Conservation (phyloP, 2,888 invertebrate species). For the Drosophila kambysellisi region DNA sequence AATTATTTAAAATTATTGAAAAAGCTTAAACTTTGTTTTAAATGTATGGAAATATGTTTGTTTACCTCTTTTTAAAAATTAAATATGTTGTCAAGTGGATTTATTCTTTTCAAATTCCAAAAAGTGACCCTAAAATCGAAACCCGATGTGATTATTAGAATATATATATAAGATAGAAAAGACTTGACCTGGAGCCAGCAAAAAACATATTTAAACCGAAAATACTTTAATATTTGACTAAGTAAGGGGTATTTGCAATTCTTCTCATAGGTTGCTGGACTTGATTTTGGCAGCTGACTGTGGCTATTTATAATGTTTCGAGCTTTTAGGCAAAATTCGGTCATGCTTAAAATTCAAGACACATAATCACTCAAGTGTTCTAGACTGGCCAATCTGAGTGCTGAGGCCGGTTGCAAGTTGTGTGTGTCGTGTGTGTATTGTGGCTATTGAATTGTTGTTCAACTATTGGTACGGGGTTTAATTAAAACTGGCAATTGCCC, state of each 20-base stretch:
- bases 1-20: not conserved
- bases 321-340: not conserved
- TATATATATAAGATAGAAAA: too few relatives aligned
- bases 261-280: not conserved
- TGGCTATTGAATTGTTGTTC: constrained; percentile 23
- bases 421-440: constrained; percentile 10
- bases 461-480: constrained; percentile 46
- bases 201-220: not conserved
- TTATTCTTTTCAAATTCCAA: not conserved
- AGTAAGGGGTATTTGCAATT: constrained; percentile 7
- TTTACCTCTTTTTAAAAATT: not conserved
- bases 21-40: not conserved
- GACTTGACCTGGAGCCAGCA: not conserved
- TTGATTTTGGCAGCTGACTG: constrained; percentile 4
- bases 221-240: not conserved
- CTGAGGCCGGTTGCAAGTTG: constrained; percentile 26
- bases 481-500: constrained; percentile 58
- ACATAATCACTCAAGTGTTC: constrained; percentile 22
- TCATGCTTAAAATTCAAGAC: constrained; percentile 34
- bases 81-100: too few relatives aligned
- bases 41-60: not conserved
- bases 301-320: constrained; percentile 45
- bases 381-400: constrained; percentile 2
- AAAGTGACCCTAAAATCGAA: not conserved
- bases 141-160: not conserved